Evolutionary conservation across 2,888 invertebrate species (phyloP).

Genomic region (Himalopsyche japonica): DNA sequence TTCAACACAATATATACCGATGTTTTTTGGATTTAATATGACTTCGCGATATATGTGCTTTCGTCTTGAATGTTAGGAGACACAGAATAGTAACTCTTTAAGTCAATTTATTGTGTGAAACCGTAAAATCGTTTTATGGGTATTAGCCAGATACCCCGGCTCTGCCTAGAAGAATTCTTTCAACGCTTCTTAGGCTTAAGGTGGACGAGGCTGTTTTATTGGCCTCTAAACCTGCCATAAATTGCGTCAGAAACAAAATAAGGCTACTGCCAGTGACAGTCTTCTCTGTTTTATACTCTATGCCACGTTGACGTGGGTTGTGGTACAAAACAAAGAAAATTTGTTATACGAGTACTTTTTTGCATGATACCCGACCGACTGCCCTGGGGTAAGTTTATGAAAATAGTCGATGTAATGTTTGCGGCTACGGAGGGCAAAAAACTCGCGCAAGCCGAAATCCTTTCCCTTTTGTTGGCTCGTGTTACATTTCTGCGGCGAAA

Average conservation of each 20-base stretch:
- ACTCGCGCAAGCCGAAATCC: neutral
- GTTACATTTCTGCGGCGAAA: neutral
- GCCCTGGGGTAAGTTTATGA: conserved; percentile 12
- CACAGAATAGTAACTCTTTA: too few species aligned
- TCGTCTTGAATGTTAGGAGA: too few species aligned
- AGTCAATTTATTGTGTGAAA: too few species aligned
- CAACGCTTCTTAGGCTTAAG: conserved; percentile 18
- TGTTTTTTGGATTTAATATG: too few species aligned
- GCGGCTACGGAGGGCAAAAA: neutral
- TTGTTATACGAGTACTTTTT: conserved; percentile 14
- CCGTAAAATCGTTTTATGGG: neutral
- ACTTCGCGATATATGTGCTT: too few species aligned
- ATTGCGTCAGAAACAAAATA: conserved; percentile 40
- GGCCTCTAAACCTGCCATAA: conserved; percentile 40
- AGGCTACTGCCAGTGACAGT: conserved; percentile 35
- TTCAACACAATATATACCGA: too few species aligned
- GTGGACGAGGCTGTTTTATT: conserved; percentile 37
- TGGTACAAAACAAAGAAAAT: conserved; percentile 26
- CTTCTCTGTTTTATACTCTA: conserved; percentile 29
- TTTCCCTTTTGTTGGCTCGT: neutral
- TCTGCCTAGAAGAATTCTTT: neutral
- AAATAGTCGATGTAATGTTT: conserved; percentile 13
- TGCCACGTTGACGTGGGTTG: conserved; percentile 33
- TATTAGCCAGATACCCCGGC: neutral
- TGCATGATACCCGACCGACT: conserved; percentile 12